Base-by-base conservation (phyloP, 2,797 vertebrate species). In the Sebastolobus altivelis region DNA sequence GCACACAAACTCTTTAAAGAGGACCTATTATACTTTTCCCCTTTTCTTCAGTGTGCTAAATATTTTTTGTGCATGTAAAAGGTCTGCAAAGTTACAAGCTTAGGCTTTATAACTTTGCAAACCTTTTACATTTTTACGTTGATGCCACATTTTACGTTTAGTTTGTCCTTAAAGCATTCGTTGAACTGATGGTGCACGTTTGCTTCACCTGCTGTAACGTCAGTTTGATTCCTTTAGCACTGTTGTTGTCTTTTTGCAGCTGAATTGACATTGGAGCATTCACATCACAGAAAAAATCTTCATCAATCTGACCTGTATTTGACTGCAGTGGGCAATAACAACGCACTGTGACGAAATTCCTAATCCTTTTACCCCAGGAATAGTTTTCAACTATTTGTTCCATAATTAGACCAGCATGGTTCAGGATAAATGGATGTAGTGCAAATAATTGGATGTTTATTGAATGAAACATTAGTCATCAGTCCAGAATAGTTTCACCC, bases 401-500 rank as follows among this genome's bases (percentile, higher is more conserved):
- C 11, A 65, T 74, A 74, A 65, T 55, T 4, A 55, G 18, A 55
- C 33, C 16, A 65, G 46, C 72, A 38, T 54, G 46, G 33, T 38
- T 29, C 10, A n/a, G 49, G 33, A 40, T 65, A 55, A 74, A 65
- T 55, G 9, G 27, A 63, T 37, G 11, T 54, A 54, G 46, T 65
- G 18, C 33, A 55, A 55, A 27, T 54, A 52, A 22, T 52, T 71
- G 5, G 12, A 1, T 35, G 70, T 72, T 72, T 31, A 29, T n/a
- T 55, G 33, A 55, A 54, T 27, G 4, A 37, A 62, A 52, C 9
- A 37, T 72, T 38, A 62, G 5, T 72, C 25, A 72, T 72, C 25
- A 60, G 38, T 72, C 38, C 25, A 72, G 25, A 40, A 14, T 43
- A 8, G 59, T 63, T 63, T 31, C 46, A 54, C n/a, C 33, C 16